Evolutionary conservation across 2,113 vertebrate species (phyloP), one percentile per base, ranked within the genome.

Genomic region (Nematolebias whitei): DNA sequence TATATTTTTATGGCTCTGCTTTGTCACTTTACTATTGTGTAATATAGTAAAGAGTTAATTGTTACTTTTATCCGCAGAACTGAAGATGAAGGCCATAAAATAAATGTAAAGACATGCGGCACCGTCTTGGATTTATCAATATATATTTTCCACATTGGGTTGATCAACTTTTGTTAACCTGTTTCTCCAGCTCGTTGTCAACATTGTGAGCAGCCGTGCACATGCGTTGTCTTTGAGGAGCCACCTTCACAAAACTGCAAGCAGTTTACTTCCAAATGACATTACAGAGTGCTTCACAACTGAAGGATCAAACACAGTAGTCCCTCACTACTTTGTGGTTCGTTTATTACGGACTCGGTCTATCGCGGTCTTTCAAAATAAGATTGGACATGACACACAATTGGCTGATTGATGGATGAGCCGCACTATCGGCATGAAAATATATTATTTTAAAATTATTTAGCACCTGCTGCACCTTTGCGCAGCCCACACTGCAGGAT

Each of bases 131-230:
- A 78, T 83, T 55, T 77, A 68, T 64, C 66, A 57, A 71, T 71
- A 80, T 69, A 82, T 78, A 80, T 74, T 78, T 50, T 69, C 63
- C 51, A 76, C 82, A 83, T 79, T 74, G 49, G 73, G 66, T 72
- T 58, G 65, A 86, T 90, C 85, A 90, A 84, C 85, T 77, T 88
- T 79, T 73, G 89, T 90, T 91, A 87, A 88, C 86, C 85, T 87
- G 68, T 26, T 16, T 72, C 51, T 79, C 23, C 61, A 79, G 43
- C 71, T 63, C 68, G 79, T 72, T 80, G 65, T 83, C 61, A 16
- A 74, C 74, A 51, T 55, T 71, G 59, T 1, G n/a, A 84, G 85
- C 63, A 58, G 61, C 29, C 5, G 70, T 26, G 82, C 43, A 64
- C 78, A 78, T 41, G 14, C 60, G 63, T 68, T 38, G 58, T 73